Base-by-base conservation (phyloP, 2,888 invertebrate species). In the Leptinotarsa tumamoca region DNA sequence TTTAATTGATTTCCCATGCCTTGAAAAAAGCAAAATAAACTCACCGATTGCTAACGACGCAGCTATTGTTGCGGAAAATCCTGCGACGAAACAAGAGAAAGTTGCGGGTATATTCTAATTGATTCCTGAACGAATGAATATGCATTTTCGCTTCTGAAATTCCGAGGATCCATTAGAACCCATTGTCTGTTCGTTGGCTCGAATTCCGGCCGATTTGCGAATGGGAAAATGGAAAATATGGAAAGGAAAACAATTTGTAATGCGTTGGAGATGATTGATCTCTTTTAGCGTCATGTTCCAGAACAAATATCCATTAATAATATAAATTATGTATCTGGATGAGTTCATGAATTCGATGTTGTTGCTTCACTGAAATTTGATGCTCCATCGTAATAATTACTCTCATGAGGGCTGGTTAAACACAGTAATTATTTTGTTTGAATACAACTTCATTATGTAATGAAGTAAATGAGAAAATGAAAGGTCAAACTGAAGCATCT, bases 201-300 rank as follows among this genome's bases (percentile, higher is more conserved):
- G 63, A 63, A 63, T 63, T 63, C n/a, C 43, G 33, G 43, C 33
- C 27, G 27, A 63, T 58, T 23, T 23, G 58, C 23, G 58, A 23
- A 58, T 18, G 17, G 58, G 63, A n/a, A 61, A 63, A 63, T 63
- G 63, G 63, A 43, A 63, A 63, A 63, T 43, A 43, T 27, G 63
- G 63, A 63, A 63, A 63, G 63, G 63, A 63, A 63, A 63, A 63
- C 63, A 63, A 43, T 63, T 33, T 63, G 63, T 63, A 18, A 63
- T 63, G 63, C 63, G 5, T 17, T 33, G 33, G 63, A 43, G 63
- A 63, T 63, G 63, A 63, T 63, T 63, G 63, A 63, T 63, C 15
- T 33, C 63, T 63, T 43, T 63, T 18, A 7, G 63, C 13, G n/a
- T 63, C 27, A 4, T n/a, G 33, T 63, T 63, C 33, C 63, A 33